A percentile compares a stretch with the other conserved stretches of the same genome.
These are phyloP conservation scores for Tupiocoris notatus DNA, from an alignment of 2,888 invertebrate species.

Conservation along the genomic window DNA sequence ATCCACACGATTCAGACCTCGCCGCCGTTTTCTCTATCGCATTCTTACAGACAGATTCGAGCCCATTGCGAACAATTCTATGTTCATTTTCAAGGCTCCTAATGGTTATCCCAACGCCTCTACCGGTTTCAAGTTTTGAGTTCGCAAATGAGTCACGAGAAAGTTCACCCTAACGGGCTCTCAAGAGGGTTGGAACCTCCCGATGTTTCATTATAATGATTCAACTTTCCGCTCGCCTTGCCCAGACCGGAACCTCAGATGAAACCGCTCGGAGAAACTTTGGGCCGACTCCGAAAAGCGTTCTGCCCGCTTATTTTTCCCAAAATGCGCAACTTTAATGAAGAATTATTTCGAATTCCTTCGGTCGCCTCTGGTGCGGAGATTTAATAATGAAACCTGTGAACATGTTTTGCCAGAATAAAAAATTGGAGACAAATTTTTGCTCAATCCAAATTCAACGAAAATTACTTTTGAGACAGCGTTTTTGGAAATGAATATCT, in stretches of 20 bases:
- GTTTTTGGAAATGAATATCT: too few relatives aligned
- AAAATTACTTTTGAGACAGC: too few relatives aligned
- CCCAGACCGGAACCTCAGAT: background rate
- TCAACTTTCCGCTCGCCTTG: background rate
- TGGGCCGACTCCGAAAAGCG: background rate
- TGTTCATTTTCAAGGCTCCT: background rate
- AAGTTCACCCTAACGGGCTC: constrained; percentile 7
- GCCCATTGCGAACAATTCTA: constrained; percentile 2
- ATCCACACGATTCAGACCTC: too few relatives aligned
- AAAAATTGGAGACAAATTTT: too few relatives aligned
- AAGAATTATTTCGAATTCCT: background rate
- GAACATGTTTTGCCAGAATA: too few relatives aligned
- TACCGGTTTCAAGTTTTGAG: background rate
- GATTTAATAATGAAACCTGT: too few relatives aligned
- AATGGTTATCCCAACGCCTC: constrained; percentile 4
- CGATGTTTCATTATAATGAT: constrained; percentile 30
- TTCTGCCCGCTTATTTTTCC: background rate
- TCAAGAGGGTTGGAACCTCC: background rate
- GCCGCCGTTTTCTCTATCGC: too few relatives aligned
- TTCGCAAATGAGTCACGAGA: constrained; percentile 15
- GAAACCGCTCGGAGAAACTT: background rate
- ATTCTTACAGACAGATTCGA: too few relatives aligned
- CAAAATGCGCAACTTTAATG: background rate
- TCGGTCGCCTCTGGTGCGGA: too few relatives aligned
- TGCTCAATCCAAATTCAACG: too few relatives aligned